A percentile compares a stretch with the other conserved stretches of the same genome.
These are phyloP conservation scores for Poecilia wingei DNA, from an alignment of 2,797 vertebrate genomes.

Conservation along the genomic window DNA sequence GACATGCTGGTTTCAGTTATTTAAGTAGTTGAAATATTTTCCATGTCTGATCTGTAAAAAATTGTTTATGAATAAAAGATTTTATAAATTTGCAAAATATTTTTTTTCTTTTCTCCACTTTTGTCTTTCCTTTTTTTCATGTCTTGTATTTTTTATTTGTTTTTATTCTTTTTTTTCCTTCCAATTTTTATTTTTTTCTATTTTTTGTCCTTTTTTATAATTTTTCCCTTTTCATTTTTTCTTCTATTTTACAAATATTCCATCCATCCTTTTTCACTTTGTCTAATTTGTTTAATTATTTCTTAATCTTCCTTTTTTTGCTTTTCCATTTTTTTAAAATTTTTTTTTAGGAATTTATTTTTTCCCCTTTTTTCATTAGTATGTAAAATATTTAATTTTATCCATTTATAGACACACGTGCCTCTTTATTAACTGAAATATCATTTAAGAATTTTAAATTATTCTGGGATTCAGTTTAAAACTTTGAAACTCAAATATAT, in stretches of 20 bases:
- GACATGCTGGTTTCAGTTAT: neutral
- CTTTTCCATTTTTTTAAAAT: neutral
- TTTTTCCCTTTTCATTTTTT: neutral
- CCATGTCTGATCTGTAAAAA: neutral
- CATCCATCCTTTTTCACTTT: neutral
- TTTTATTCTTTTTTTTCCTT: too few species aligned
- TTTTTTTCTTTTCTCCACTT: too few species aligned
- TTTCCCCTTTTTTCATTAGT: neutral
- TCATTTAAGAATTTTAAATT: neutral
- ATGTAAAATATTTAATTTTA: neutral
- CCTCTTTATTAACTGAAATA: neutral
- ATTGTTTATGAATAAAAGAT: neutral
- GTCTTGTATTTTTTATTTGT: too few species aligned
- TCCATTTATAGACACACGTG: neutral
- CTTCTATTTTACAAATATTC: neutral
- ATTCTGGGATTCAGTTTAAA: neutral
- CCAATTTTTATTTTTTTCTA: too few species aligned
- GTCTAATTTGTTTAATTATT: neutral
- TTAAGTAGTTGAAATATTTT: neutral
- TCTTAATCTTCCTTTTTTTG: neutral
- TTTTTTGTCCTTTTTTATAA: neutral
- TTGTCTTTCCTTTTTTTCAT: too few species aligned
- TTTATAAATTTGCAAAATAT: neutral
- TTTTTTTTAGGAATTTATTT: neutral
- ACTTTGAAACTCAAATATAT: neutral